Base-by-base conservation (phyloP, 2,113 vertebrate genomes). In the Rafetus swinhoei region DNA sequence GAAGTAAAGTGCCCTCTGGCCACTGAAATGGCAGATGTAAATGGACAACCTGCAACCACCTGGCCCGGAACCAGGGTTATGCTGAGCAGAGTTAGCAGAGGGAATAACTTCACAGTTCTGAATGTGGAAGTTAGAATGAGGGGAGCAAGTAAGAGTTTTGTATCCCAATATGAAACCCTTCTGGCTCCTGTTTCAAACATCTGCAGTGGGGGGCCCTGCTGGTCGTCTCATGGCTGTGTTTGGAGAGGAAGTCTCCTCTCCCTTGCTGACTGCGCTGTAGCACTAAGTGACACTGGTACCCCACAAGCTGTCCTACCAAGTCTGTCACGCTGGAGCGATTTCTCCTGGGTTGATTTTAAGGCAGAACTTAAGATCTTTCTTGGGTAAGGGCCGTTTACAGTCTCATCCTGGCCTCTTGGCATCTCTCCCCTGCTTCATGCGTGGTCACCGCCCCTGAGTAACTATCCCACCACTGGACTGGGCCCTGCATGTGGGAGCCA, bases 201-300 rank as follows among this genome's bases (percentile, higher is more conserved):
- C 6, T 54, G 10, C 5, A 13, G 6, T 13, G 59, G 2, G 25
- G 25, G 59, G 5, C 27, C 13, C 2, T 27, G 11, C 24, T 27
- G 53, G 53, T 8, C 7, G 53, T 54, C 53, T 54, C 53, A 54
- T 45, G 45, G 22, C 9, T 5, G 9, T 2, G 21, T 9, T 25
- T 4, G 57, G 22, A 9, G 9, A 59, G 11, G 53, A 22, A 57
- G 22, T 4, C 21, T 1, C 21, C 4, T 1, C 22, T 9, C 22
- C 22, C 25, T 13, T 12, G 45, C 5, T 60, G 59, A 54, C 14
- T 54, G 53, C 10, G 27, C 59, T 60, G 27, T 60, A 60, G 25
- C 59, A 60, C 59, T 27, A 27, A 72, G n/a, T 72, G 65, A 72
- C 10, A 72, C 4, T 19, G 4, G n/a, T 72, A 19, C 15, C n/a